These are phyloP conservation scores for Eupithecia subfuscata DNA, from an alignment of 2,888 invertebrate species.

Conservation along the genomic window DNA sequence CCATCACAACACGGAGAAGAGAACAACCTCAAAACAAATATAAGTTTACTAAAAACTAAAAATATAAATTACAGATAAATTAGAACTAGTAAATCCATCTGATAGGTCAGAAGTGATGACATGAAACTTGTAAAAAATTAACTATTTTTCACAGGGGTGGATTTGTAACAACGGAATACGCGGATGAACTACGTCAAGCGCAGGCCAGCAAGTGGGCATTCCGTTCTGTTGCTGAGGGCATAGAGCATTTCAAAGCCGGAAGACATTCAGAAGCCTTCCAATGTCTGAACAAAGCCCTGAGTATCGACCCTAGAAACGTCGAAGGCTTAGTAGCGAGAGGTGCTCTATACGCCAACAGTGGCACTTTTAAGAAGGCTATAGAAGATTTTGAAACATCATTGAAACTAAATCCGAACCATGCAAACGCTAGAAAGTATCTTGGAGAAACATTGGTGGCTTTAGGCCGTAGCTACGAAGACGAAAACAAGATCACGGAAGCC, in stretches of 20 bases:
- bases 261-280: slow-evolving; percentile 97
- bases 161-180: slow-evolving; percentile 92
- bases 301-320: slow-evolving; percentile 95
- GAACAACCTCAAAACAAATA: too few relatives aligned
- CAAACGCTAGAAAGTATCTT: slow-evolving; percentile 96
- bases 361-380: slow-evolving; percentile 96
- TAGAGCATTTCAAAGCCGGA: slow-evolving; percentile 96
- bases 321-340: slow-evolving; percentile 96
- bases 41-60: too few relatives aligned
- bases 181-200: slow-evolving; percentile 92
- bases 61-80: too few relatives aligned
- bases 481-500: slow-evolving; percentile 93
- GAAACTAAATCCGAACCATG: slow-evolving; percentile 94
- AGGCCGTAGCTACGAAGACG: slow-evolving; percentile 94
- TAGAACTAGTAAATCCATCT: too few relatives aligned
- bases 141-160: slow-evolving; percentile 82
- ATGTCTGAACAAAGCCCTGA: slow-evolving; percentile 95
- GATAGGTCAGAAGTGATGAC: neutral
- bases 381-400: slow-evolving; percentile 97
- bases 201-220: slow-evolving; percentile 98
- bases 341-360: slow-evolving; percentile 96
- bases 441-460: slow-evolving; percentile 96
- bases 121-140: neutral
- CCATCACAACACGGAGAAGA: too few relatives aligned
- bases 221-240: slow-evolving; percentile 96